Percentiles rank a stretch among this genome's conserved stretches.
Conservation (phyloP, 2,888 invertebrate species). For the Mantis religiosa region DNA sequence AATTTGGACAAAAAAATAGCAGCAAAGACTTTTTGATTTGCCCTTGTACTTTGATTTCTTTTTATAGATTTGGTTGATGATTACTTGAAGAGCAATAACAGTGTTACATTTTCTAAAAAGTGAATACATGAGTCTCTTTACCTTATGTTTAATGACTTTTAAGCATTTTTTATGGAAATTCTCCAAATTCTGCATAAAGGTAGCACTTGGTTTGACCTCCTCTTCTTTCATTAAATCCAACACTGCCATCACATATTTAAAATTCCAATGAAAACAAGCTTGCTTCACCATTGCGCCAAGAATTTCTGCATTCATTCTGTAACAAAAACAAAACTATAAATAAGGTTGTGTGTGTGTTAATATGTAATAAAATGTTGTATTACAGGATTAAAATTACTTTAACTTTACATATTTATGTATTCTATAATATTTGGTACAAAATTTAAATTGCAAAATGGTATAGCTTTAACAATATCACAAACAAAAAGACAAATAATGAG, state of each 20-base stretch:
- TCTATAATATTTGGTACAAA: too few relatives aligned
- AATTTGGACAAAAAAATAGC: too few relatives aligned
- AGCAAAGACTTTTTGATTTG: too few relatives aligned
- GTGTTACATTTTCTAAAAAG: too few relatives aligned
- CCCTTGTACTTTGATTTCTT: too few relatives aligned
- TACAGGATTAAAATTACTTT: neutral
- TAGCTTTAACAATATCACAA: too few relatives aligned
- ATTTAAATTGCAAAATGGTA: too few relatives aligned
- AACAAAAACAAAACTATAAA: constrained; percentile 36
- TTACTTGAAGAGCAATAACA: too few relatives aligned
- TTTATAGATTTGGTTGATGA: too few relatives aligned
- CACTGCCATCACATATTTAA: constrained; percentile 63
- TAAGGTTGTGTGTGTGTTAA: neutral
- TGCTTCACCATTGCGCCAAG: constrained; percentile 67
- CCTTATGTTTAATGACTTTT: constrained; percentile 46
- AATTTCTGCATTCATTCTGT: constrained; percentile 69
- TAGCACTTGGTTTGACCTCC: constrained; percentile 57
- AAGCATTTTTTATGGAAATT: constrained; percentile 56
- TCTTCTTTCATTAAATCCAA: constrained; percentile 61
- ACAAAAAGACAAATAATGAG: too few relatives aligned
- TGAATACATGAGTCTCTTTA: neutral
- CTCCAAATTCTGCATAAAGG: constrained; percentile 60
- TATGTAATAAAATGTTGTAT: neutral
- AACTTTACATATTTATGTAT: too few relatives aligned
- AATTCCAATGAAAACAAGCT: constrained; percentile 57